Conservation (phyloP, 2,888 invertebrate species). For the Drepana falcataria region DNA sequence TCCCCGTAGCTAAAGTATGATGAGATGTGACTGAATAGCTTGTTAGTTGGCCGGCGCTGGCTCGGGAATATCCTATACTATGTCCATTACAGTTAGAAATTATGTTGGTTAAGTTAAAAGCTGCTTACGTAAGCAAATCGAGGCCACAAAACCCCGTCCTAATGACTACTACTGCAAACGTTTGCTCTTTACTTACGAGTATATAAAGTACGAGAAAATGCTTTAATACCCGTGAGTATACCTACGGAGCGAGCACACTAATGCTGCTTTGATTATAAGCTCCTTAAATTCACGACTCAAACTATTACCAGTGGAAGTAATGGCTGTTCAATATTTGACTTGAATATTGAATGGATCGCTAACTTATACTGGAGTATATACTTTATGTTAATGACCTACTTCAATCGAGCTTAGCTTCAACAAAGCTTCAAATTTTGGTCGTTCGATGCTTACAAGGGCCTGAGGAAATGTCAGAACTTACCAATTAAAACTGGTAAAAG, state of each 20-base stretch:
- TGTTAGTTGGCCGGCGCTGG: background rate
- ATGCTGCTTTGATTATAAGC: background rate
- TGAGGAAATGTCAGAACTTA: too few species aligned
- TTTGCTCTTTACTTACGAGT: background rate
- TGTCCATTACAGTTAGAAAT: slow-evolving; percentile 2
- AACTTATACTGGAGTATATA: background rate
- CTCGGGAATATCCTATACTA: background rate
- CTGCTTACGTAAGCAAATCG: background rate
- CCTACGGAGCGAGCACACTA: too few species aligned
- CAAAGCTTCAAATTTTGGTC: background rate
- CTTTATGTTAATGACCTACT: background rate
- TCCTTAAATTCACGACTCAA: background rate
- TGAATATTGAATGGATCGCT: background rate
- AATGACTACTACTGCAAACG: background rate
- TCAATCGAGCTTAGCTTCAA: background rate
- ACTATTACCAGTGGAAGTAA: background rate
- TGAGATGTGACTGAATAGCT: background rate
- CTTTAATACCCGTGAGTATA: background rate
- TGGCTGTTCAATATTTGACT: background rate
- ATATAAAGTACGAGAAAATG: background rate
- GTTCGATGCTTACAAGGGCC: background rate
- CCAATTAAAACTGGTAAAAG: too few species aligned
- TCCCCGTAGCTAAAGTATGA: background rate
- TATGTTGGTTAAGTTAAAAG: background rate
- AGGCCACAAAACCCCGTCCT: background rate